Base-by-base conservation (phyloP, 2,888 invertebrate genomes). In the Schizotus pectinicornis region DNA sequence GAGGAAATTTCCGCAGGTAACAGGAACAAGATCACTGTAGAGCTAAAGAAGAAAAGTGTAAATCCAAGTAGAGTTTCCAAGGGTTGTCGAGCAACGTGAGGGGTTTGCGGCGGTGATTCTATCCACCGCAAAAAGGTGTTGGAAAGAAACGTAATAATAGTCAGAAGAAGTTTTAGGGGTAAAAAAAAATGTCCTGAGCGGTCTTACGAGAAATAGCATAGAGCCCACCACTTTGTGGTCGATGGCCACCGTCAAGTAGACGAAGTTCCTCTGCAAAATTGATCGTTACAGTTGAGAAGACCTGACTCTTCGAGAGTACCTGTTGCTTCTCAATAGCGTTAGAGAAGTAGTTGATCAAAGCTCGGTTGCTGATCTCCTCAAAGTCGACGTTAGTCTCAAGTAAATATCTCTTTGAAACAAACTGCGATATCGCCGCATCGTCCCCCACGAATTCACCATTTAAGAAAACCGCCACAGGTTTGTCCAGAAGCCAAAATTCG, bases 161-260 rank as follows among this genome's bases (percentile, higher is more conserved):
- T 22, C 3, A 22, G 22, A 22, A 22, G 22, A 22, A 22, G 5
- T 22, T 22, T 22, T 22, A 22, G 22, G 5, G 5, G 22, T 5
- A 22, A 22, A 22, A 22, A 22, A n/a, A n/a, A n/a, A n/a, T n/a
- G n/a, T n/a, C n/a, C n/a, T n/a, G n/a, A n/a, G n/a, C n/a, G n/a
- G n/a, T n/a, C 77, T 80, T 80, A 86, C 86, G 84, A 84, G 82
- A 70, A 87, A 85, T 59, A 86, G 79, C 66, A 87, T 67, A 0
- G 83, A 79, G 37, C 87, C 87, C 38, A 82, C 73, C 11, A 77
- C 71, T 36, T 73, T 66, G 9, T 71, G 72, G 64, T 84, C 73
- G 48, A 85, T 79, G 2, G 81, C 74, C 62, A 87, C 79, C 41
- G 83, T 83, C 67, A 87, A 77, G 67, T 83, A 86, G 1, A 81